Evolutionary conservation across 2,113 vertebrate species (phyloP).

Genomic region (Sigmodon hispidus): DNA sequence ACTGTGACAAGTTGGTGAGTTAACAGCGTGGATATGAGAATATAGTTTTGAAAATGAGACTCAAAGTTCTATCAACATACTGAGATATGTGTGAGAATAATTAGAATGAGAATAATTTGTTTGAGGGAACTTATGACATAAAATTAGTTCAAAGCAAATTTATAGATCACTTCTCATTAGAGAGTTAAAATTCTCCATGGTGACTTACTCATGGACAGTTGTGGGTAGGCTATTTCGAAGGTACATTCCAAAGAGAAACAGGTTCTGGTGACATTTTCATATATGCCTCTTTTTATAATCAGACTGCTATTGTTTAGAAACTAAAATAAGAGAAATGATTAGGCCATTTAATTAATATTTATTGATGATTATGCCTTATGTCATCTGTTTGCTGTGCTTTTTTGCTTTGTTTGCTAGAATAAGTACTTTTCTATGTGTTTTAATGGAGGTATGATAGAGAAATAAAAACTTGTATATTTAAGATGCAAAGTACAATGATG

Average conservation of each 20-base stretch:
- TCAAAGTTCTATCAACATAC: not conserved
- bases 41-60: conserved; percentile 3
- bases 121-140: not conserved
- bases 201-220: not conserved
- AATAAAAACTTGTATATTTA: not conserved
- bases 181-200: not conserved
- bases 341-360: not conserved
- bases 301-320: not conserved
- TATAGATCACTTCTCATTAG: conserved; percentile 6
- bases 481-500: not conserved
- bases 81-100: conserved; percentile 19
- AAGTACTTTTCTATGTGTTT: not conserved
- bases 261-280: not conserved
- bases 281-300: not conserved
- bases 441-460: not conserved
- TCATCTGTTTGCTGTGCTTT: not conserved
- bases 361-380: not conserved
- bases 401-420: not conserved
- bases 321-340: not conserved
- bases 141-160: conserved; percentile 28
- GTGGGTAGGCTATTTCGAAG: not conserved
- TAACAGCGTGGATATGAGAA: not conserved
- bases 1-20: not conserved
- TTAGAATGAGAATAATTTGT: not conserved
- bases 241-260: not conserved